These are phyloP conservation scores for Fundulus diaphanus DNA, from an alignment of 2,797 vertebrate genomes.

Conservation along the genomic window DNA sequence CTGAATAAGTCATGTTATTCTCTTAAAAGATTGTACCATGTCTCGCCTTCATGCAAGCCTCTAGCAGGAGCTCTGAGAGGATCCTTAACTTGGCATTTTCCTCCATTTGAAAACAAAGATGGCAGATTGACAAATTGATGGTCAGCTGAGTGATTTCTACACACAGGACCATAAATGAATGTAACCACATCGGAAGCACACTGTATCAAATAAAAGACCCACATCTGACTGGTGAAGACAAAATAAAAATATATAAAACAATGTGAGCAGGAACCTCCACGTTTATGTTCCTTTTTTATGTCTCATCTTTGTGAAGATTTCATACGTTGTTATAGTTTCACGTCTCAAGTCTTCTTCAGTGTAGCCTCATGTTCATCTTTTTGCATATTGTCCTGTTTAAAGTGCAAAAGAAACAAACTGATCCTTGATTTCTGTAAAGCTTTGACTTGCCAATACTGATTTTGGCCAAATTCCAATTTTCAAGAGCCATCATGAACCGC, in stretches of 20 bases:
- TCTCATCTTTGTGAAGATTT: neutral
- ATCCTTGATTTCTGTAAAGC: too few relatives aligned
- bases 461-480: too few relatives aligned
- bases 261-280: too few relatives aligned
- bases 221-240: too few relatives aligned
- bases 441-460: too few relatives aligned
- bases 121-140: neutral
- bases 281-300: too few relatives aligned
- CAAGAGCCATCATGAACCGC: too few relatives aligned
- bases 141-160: neutral
- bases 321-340: neutral
- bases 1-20: neutral
- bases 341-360: neutral
- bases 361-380: neutral
- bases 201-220: too few relatives aligned
- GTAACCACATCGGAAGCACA: too few relatives aligned
- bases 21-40: neutral
- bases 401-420: too few relatives aligned
- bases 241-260: neutral
- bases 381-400: neutral
- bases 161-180: too few relatives aligned
- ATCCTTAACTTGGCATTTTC: neutral
- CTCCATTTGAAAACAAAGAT: neutral
- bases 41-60: neutral
- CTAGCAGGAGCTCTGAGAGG: neutral